A percentile compares a stretch with the other conserved stretches of the same genome.
These are phyloP conservation scores for Zygogramma bicolorata DNA, from an alignment of 2,888 invertebrate species.

Conservation along the genomic window DNA sequence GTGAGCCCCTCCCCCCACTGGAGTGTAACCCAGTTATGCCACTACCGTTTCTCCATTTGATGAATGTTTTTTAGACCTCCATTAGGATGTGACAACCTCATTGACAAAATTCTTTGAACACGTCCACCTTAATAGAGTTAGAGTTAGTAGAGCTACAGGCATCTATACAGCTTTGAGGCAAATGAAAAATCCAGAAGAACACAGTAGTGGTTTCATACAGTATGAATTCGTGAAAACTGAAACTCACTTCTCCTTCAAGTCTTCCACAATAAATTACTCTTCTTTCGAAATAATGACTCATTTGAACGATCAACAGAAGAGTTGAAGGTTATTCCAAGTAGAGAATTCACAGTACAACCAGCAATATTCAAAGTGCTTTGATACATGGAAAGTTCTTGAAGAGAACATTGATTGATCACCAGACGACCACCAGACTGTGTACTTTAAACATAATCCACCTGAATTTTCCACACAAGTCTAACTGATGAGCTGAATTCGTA, in stretches of 20 bases:
- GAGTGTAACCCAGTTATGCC: not conserved
- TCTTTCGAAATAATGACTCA: not conserved
- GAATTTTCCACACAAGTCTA: no score
- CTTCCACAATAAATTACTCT: not conserved
- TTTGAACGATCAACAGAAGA: not conserved
- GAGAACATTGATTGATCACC: no score
- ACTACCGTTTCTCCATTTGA: not conserved
- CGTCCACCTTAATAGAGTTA: constrained; percentile 27
- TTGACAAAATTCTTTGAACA: constrained; percentile 16
- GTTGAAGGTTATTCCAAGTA: not conserved
- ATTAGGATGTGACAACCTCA: constrained; percentile 2
- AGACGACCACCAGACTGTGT: no score
- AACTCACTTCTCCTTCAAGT: not conserved
- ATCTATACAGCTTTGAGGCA: constrained; percentile 58
- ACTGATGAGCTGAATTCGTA: no score
- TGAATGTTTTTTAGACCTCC: no score
- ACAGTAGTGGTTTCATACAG: constrained; percentile 18
- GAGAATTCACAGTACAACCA: no score
- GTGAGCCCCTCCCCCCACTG: no score
- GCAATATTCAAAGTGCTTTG: no score
- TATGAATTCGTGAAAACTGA: constrained; percentile 21
- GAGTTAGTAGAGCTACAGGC: constrained; percentile 56
- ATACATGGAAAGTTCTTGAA: no score
- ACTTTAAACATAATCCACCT: no score
- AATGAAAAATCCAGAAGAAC: constrained; percentile 47